phyloP scores from a whole-genome alignment of 1,140 invertebrate species.

The Scaptomyza graminum region DNA sequence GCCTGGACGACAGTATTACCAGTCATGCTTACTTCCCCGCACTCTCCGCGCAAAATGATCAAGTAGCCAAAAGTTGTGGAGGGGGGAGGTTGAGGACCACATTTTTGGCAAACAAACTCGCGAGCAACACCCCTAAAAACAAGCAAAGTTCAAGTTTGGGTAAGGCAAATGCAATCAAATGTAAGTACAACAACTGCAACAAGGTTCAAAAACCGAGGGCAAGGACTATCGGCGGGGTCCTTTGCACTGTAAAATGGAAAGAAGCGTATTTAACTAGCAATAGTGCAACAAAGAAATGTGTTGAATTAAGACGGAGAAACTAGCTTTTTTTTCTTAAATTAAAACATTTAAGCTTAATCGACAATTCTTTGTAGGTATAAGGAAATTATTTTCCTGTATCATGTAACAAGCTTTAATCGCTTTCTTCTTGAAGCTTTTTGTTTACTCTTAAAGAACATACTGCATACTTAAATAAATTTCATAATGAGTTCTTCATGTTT shows the following conservation, averaged over 20 bases:
- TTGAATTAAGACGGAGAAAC: too few species aligned
- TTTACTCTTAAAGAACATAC: too few species aligned
- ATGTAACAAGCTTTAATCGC: too few species aligned
- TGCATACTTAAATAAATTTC: too few species aligned
- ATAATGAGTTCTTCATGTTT: too few species aligned
- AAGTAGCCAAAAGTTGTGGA: conserved; percentile 66
- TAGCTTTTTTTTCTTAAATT: too few species aligned
- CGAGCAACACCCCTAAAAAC: conserved; percentile 13
- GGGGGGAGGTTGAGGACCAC: not conserved
- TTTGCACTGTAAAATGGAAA: not conserved
- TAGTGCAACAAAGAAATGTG: not conserved
- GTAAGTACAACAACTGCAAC: conserved; percentile 57
- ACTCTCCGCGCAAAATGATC: conserved; percentile 51
- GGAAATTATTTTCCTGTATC: too few species aligned
- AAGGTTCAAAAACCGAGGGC: conserved; percentile 2
- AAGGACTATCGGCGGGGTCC: too few species aligned
- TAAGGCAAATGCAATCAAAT: conserved; percentile 72
- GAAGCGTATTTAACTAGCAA: not conserved
- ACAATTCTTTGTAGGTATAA: too few species aligned
- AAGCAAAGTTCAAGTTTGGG: conserved; percentile 51
- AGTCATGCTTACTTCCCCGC: conserved; percentile 1
- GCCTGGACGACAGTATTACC: not conserved
- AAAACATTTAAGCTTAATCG: too few species aligned
- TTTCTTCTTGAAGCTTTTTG: too few species aligned
- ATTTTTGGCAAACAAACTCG: conserved; percentile 52